Evolutionary conservation across 2,888 invertebrate genomes (phyloP).

Genomic region (Busseola fusca): DNA sequence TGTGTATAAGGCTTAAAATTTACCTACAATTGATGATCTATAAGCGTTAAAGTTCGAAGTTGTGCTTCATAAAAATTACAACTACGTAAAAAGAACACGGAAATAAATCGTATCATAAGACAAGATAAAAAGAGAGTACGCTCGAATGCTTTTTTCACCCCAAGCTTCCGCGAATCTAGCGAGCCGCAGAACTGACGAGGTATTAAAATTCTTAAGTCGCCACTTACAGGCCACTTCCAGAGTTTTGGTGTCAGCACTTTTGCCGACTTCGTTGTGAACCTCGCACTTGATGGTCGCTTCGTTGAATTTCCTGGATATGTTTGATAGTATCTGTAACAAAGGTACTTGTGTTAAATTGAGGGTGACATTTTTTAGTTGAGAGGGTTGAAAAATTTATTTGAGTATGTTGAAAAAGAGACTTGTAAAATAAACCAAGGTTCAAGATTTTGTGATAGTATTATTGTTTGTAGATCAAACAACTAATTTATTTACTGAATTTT

Average conservation of each 20-base stretch:
- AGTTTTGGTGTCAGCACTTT: conserved; percentile 95
- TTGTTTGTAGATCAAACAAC: background rate
- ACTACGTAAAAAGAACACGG: background rate
- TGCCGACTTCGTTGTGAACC: conserved; percentile 96
- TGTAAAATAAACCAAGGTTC: background rate
- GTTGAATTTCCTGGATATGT: conserved; percentile 94
- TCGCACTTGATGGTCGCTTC: conserved; percentile 97
- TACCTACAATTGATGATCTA: background rate
- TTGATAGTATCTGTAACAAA: conserved; percentile 90
- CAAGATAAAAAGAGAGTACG: conserved; percentile 8
- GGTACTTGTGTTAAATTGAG: conserved; percentile 18
- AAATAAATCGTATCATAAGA: background rate
- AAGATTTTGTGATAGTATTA: background rate
- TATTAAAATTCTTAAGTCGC: conserved; percentile 51
- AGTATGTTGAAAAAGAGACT: background rate
- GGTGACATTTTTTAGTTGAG: background rate
- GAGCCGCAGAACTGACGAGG: conserved; percentile 44
- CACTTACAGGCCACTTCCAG: conserved; percentile 97
- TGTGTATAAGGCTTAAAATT: background rate
- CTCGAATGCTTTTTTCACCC: conserved; percentile 12
- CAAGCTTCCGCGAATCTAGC: conserved; percentile 2
- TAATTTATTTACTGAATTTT: no score
- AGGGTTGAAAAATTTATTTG: background rate
- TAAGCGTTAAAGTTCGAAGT: background rate
- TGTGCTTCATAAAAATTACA: background rate